phyloP scores from a whole-genome alignment of 2,797 vertebrate species.

The Limosa lapponica region DNA sequence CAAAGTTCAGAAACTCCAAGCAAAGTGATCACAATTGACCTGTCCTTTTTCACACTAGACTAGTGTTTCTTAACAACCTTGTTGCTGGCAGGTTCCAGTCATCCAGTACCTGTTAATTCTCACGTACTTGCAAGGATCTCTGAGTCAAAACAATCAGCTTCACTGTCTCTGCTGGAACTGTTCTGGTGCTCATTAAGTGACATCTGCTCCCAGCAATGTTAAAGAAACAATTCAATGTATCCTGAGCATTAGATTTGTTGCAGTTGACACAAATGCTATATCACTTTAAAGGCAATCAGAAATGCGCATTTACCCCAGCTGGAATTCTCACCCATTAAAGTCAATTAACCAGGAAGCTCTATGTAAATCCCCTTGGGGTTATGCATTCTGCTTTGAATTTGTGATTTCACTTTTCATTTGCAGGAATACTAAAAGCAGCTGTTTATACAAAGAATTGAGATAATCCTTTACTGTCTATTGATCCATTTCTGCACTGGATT shows the following conservation, averaged over 20 bases:
- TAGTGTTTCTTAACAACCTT: neutral
- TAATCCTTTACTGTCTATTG: neutral
- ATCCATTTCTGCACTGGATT: neutral
- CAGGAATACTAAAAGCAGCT: neutral
- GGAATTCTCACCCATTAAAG: neutral
- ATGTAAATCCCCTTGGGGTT: neutral
- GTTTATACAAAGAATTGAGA: neutral
- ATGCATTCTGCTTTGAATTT: neutral
- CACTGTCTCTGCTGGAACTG: neutral
- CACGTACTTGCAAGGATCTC: neutral
- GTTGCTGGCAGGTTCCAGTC: neutral
- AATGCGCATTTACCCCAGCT: neutral
- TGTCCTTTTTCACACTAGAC: neutral
- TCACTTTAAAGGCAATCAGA: neutral
- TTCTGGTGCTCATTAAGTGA: neutral
- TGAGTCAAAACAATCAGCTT: neutral
- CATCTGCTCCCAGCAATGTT: neutral
- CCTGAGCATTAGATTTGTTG: neutral
- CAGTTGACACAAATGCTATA: neutral
- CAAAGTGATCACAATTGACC: neutral
- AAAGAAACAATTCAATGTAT: neutral
- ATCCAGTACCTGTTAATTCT: neutral
- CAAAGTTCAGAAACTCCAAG: neutral
- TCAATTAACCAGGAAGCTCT: neutral
- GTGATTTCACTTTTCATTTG: neutral